A percentile compares a stretch with the other conserved stretches of the same genome.
Conservation (phyloP, 2,888 invertebrate genomes). For the Labia minor region DNA sequence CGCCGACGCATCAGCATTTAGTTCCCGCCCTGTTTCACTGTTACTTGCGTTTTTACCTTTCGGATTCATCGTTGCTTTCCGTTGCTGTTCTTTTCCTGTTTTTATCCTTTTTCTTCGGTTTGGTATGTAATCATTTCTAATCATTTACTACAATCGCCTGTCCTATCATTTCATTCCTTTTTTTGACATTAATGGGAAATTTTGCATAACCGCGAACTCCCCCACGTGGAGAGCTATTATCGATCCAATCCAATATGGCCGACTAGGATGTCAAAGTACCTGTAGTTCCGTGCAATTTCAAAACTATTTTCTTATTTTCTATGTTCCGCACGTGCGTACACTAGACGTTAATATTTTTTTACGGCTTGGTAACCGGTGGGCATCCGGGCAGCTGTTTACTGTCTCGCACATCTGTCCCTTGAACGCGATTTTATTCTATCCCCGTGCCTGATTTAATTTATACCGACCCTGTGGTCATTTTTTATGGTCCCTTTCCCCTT, state of each 20-base stretch:
- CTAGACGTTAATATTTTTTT: background rate
- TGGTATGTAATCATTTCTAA: too few species aligned
- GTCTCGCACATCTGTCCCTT: background rate
- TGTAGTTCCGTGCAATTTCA: too few species aligned
- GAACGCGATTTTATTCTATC: background rate
- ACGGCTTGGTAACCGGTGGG: background rate
- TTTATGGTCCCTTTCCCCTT: background rate
- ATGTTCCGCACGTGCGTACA: background rate
- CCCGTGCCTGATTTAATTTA: background rate
- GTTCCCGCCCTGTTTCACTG: conserved; percentile 51
- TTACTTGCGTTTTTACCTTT: conserved; percentile 53
- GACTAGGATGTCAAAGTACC: background rate
- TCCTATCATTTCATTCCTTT: too few species aligned
- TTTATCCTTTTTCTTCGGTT: conserved; percentile 27
- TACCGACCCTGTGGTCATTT: background rate
- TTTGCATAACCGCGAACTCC: background rate
- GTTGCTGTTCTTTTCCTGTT: conserved; percentile 38
- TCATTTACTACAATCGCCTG: too few species aligned
- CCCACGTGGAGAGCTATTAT: background rate
- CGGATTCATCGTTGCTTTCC: conserved; percentile 36
- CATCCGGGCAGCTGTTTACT: background rate
- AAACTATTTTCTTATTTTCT: background rate
- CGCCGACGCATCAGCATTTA: conserved; percentile 37
- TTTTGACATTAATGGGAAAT: too few species aligned
- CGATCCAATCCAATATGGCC: background rate